phyloP scores from a whole-genome alignment of 2,888 invertebrate genomes.

The Shargacucullia verbasci region DNA sequence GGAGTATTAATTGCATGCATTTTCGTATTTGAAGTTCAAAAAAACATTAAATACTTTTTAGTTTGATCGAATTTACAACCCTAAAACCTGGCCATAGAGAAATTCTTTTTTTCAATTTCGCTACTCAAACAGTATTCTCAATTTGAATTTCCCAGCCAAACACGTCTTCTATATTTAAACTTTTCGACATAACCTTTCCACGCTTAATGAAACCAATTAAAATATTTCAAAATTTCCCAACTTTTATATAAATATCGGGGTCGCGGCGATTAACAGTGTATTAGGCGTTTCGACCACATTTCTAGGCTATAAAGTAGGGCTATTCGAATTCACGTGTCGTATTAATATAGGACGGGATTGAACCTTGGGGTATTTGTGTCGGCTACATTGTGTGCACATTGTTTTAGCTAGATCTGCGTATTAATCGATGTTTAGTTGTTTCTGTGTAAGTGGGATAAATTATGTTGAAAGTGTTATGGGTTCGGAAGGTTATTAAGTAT shows the following conservation, averaged over 20 bases:
- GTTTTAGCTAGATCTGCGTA: constrained; percentile 26
- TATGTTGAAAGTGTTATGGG: neutral
- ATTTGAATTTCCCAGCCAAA: constrained; percentile 1
- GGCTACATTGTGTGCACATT: constrained; percentile 40
- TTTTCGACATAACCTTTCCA: neutral
- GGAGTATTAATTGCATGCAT: too few species aligned
- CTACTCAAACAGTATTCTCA: neutral
- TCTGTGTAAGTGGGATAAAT: neutral
- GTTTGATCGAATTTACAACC: too few species aligned
- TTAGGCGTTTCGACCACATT: constrained; percentile 14
- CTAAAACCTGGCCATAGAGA: too few species aligned
- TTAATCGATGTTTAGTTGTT: constrained; percentile 16
- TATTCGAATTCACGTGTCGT: constrained; percentile 30
- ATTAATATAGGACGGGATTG: constrained; percentile 45
- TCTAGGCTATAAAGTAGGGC: constrained; percentile 42
- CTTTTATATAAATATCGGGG: constrained; percentile 14
- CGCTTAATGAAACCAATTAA: neutral
- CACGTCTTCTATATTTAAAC: neutral
- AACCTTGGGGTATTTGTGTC: constrained; percentile 54
- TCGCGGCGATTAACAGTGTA: constrained; percentile 15
- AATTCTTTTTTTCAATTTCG: too few species aligned
- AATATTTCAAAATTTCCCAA: neutral
- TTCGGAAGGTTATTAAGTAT: too few species aligned
- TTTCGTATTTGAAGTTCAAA: too few species aligned
- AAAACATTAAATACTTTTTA: too few species aligned